Conservation (phyloP, 2,797 vertebrate species). For the Masticophis lateralis region DNA sequence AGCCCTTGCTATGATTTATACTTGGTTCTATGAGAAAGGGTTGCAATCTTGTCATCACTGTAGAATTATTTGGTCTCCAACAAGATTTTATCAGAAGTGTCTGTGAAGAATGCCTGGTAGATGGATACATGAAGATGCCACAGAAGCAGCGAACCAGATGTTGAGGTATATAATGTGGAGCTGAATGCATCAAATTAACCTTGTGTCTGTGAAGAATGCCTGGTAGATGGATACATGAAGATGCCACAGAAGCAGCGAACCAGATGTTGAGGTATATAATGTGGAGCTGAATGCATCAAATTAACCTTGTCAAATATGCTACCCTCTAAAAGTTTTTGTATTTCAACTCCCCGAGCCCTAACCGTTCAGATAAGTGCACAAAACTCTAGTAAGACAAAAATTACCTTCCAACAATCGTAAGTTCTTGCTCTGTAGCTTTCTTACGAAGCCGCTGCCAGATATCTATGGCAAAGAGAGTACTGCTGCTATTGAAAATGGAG, state of each 20-base stretch:
- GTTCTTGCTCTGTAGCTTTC: conserved; percentile 82
- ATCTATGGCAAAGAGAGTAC: conserved; percentile 90
- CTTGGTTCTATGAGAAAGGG: background rate
- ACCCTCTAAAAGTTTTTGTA: background rate
- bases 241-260: background rate
- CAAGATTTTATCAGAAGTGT: background rate
- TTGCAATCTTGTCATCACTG: background rate
- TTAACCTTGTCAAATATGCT: background rate
- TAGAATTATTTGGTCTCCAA: background rate
- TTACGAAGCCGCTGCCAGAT: conserved; percentile 82
- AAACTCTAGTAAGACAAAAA: conserved; percentile 17
- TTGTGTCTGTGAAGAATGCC: background rate
- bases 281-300: background rate
- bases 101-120: background rate
- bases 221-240: background rate
- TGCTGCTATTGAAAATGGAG: conserved; percentile 95
- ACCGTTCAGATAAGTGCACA: background rate
- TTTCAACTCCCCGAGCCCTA: background rate
- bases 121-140: background rate
- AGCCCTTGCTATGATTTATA: background rate
- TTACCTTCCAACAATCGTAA: conserved; percentile 92
- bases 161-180: background rate
- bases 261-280: background rate
- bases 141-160: background rate
- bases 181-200: background rate